phyloP scores from a whole-genome alignment of 2,113 vertebrate genomes.

The Neoarius graeffei region DNA sequence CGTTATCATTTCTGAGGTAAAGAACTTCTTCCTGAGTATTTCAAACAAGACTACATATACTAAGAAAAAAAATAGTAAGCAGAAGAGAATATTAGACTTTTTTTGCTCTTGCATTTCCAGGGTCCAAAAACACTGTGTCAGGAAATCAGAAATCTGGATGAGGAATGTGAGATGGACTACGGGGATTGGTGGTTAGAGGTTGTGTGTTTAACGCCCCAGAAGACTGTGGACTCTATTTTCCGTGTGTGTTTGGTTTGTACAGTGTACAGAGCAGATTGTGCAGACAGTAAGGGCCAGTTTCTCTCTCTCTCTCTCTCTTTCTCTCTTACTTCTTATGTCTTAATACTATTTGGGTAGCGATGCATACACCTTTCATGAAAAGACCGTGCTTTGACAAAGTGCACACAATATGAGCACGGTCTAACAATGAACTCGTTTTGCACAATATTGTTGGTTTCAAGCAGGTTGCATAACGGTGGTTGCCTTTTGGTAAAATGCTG shows the following conservation, averaged over 20 bases:
- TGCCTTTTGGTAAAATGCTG: constrained; percentile 53
- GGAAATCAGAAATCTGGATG: constrained; percentile 57
- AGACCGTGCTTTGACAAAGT: constrained; percentile 53
- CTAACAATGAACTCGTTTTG: constrained; percentile 42
- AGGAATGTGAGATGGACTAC: constrained; percentile 65
- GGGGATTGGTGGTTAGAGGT: constrained; percentile 27
- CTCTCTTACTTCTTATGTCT: constrained; percentile 35
- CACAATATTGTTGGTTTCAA: constrained; percentile 49
- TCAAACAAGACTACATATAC: constrained; percentile 83
- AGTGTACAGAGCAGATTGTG: constrained; percentile 44
- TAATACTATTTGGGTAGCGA: constrained; percentile 50
- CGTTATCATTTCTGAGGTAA: constrained; percentile 90
- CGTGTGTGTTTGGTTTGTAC: constrained; percentile 31
- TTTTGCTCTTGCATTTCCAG: constrained; percentile 50
- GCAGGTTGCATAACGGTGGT: constrained; percentile 46
- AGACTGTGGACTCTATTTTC: background rate
- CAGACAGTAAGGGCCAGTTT: constrained; percentile 30
- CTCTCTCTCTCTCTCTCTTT: constrained; percentile 16
- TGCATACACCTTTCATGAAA: constrained; percentile 46
- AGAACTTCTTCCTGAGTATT: constrained; percentile 96
- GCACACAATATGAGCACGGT: constrained; percentile 45
- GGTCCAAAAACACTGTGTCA: constrained; percentile 52
- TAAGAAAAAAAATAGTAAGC: constrained; percentile 72
- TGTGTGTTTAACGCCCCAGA: constrained; percentile 6
- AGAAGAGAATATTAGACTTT: constrained; percentile 60